Evolutionary conservation across 2,113 vertebrate genomes (phyloP), one percentile per base, ranked within the genome.

Genomic region (Syrmaticus mikado): DNA sequence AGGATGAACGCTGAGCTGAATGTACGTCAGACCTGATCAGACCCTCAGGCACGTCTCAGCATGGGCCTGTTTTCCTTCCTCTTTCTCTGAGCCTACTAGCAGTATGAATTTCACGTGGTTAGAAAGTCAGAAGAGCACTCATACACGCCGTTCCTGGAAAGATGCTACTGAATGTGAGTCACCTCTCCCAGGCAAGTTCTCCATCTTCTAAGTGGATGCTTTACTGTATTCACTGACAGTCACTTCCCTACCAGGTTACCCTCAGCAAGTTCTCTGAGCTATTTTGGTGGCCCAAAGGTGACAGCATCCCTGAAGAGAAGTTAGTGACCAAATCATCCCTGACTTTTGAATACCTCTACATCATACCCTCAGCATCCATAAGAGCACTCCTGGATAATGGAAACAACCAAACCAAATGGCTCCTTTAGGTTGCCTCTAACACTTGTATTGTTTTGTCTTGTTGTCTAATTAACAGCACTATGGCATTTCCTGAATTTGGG

Each of bases 41-140:
- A n/a, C 50, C 43, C 28, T 40, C 1, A 1, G 34, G 8, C 21
- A 20, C 2, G 4, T 8, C n/a, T 25, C 13, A 18, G 68, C 7
- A 0, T 18, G 40, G 32, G 20, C 52, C n/a, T 61, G 41, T 19
- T 32, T 57, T 3, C 0, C 46, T 48, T 27, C 13, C 38, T 57
- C 25, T 43, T 34, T 60, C 55, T 13, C 14, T 8, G 22, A 10
- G 13, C 13, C 50, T 3, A 2, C 58, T 13, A 10, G 45, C 10
- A 3, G 17, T 2, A 11, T 52, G 48, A 70, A 4, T 43, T 67
- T 43, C 46, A 10, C 7, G 4, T 28, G 36, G 61, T 64, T 64
- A 40, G 25, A 40, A 62, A 27, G 36, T 14, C n/a, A 34, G n/a
- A 40, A 18, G 61, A 64, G 61, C 25, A 12, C 16, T 27, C 61